phyloP scores from a whole-genome alignment of 2,797 vertebrate species.

The Darevskia nairensis region DNA sequence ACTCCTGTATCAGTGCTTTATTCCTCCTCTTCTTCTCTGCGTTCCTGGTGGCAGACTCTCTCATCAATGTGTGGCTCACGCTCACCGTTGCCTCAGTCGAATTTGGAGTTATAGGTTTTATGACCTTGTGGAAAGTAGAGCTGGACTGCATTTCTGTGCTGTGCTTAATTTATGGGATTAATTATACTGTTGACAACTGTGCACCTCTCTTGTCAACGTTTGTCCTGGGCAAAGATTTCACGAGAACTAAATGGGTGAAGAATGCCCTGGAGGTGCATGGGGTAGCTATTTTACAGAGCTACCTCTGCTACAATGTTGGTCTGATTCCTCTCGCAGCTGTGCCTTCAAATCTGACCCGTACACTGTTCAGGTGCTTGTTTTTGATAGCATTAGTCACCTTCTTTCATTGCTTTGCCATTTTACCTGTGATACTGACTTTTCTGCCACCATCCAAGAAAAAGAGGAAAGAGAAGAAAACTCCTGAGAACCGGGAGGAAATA shows the following conservation, averaged over 20 bases:
- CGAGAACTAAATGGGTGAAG: conserved; percentile 97
- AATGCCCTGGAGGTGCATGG: conserved; percentile 95
- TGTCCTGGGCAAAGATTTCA: conserved; percentile 92
- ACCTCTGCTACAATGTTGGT: conserved; percentile 94
- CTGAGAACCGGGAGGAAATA: conserved; percentile 90
- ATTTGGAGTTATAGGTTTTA: conserved; percentile 98
- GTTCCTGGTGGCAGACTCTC: conserved; percentile 93
- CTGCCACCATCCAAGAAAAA: conserved; percentile 95
- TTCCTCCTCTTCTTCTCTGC: conserved; percentile 97
- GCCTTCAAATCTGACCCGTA: conserved; percentile 97
- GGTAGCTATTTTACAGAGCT: conserved; percentile 95
- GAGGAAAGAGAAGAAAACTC: conserved; percentile 85
- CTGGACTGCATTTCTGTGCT: conserved; percentile 96
- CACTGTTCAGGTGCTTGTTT: conserved; percentile 98
- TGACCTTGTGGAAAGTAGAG: conserved; percentile 98
- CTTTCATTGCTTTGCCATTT: conserved; percentile 97
- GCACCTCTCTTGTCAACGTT: conserved; percentile 96
- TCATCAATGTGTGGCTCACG: conserved; percentile 95
- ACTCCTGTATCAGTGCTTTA: conserved; percentile 97
- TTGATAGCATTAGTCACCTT: conserved; percentile 97
- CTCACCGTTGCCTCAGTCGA: conserved; percentile 95
- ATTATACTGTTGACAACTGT: conserved; percentile 95
- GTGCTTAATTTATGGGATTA: conserved; percentile 96
- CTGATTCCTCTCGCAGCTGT: conserved; percentile 93
- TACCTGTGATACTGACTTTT: conserved; percentile 98